Percentiles rank a stretch among this genome's conserved stretches.
phyloP scores from a whole-genome alignment of 2,113 vertebrate genomes.

The Periophthalmus modestus region DNA sequence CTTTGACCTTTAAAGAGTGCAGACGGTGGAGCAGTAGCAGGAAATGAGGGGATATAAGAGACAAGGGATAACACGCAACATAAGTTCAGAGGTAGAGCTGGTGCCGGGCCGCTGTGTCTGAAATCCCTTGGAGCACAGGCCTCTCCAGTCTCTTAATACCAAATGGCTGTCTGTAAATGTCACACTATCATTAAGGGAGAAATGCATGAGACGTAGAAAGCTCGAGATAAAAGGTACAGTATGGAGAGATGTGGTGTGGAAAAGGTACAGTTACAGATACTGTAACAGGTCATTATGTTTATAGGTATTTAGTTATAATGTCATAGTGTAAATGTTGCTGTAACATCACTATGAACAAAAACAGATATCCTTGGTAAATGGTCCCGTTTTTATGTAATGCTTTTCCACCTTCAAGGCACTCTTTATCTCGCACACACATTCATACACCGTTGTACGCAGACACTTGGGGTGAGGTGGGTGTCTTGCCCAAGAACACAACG shows the following conservation, averaged over 20 bases:
- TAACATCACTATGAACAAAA: background rate
- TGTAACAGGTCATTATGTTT: background rate
- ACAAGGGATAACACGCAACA: background rate
- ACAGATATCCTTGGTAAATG: no score
- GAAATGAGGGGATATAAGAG: constrained; percentile 28
- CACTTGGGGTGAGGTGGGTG: no score
- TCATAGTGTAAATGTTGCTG: background rate
- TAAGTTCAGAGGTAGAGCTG: constrained; percentile 4
- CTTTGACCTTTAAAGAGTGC: constrained; percentile 11
- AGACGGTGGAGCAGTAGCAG: constrained; percentile 13
- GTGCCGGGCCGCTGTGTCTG: background rate
- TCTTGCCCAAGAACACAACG: no score
- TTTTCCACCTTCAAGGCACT: no score
- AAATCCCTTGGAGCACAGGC: constrained; percentile 16
- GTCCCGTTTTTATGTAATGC: no score
- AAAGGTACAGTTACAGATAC: background rate
- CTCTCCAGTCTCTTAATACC: constrained; percentile 6
- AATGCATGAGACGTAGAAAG: background rate
- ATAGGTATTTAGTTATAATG: background rate
- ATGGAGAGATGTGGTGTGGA: background rate
- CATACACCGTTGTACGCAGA: no score
- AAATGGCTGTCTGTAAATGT: constrained; percentile 19
- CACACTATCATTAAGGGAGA: constrained; percentile 7
- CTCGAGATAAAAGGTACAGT: background rate
- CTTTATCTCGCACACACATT: no score